Evolutionary conservation across 2,113 vertebrate species (phyloP).

Genomic region (Labeo catla): DNA sequence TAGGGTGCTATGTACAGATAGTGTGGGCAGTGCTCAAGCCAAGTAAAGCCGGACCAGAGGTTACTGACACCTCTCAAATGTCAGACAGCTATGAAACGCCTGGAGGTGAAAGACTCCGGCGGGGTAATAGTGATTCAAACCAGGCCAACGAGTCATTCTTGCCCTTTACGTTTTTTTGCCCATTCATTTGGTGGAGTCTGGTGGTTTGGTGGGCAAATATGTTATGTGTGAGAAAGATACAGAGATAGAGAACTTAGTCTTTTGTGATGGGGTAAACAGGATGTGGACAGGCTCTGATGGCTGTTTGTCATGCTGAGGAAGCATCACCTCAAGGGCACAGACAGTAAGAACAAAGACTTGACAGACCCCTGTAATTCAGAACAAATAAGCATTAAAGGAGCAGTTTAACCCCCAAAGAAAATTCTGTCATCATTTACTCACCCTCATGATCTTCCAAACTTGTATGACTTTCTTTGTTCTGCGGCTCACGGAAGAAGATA

Average conservation of each 20-base stretch:
- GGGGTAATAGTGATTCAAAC: slow-evolving; percentile 33
- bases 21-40: background rate
- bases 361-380: background rate
- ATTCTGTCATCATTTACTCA: background rate
- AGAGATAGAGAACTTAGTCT: slow-evolving; percentile 9
- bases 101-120: background rate
- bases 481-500: background rate
- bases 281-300: slow-evolving; percentile 35
- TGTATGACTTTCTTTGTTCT: background rate
- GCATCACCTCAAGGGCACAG: slow-evolving; percentile 10
- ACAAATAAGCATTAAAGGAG: background rate
- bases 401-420: background rate
- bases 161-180: background rate
- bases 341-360: background rate
- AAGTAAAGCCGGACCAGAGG: background rate
- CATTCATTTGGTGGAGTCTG: slow-evolving; percentile 11
- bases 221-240: background rate
- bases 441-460: background rate
- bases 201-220: slow-evolving; percentile 23
- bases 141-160: slow-evolving; percentile 15
- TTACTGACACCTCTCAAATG: slow-evolving; percentile 33
- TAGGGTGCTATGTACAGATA: background rate
- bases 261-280: slow-evolving; percentile 47
- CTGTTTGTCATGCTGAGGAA: slow-evolving; percentile 17
- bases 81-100: slow-evolving; percentile 12